phyloP scores from a whole-genome alignment of 2,888 invertebrate species.

The Pollenia griseotomentosa region DNA sequence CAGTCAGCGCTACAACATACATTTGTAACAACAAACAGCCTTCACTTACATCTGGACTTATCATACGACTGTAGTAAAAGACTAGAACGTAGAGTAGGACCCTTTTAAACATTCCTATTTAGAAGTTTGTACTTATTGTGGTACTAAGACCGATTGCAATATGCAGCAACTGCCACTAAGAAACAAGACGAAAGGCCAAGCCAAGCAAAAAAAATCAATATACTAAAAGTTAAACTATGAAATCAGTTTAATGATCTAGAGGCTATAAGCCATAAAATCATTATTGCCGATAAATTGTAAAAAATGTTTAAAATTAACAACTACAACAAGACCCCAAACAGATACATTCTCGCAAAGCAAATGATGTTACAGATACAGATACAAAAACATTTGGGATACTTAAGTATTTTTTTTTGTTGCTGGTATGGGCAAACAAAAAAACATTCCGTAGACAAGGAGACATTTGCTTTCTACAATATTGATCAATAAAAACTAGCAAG shows the following conservation, averaged over 20 bases:
- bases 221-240: constrained; percentile 75
- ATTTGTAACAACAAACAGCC: constrained; percentile 10
- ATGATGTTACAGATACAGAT: constrained; percentile 24
- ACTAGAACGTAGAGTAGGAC: neutral
- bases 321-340: constrained; percentile 60
- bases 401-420: no score
- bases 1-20: constrained; percentile 31
- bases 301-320: constrained; percentile 76
- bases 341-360: constrained; percentile 22
- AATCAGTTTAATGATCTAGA: constrained; percentile 74
- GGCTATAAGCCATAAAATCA: constrained; percentile 82
- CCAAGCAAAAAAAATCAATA: constrained; percentile 67
- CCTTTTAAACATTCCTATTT: constrained; percentile 26
- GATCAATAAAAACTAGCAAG: no score
- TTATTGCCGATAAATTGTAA: constrained; percentile 83
- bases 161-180: constrained; percentile 27
- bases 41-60: constrained; percentile 27
- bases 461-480: no score
- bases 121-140: constrained; percentile 22
- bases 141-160: constrained; percentile 44
- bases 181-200: neutral
- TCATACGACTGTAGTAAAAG: neutral
- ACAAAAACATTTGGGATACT: neutral
- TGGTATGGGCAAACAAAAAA: no score
- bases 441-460: no score